Evolutionary conservation across 2,888 invertebrate species (phyloP).

Genomic region (Hydrotaea cyrtoneurina): DNA sequence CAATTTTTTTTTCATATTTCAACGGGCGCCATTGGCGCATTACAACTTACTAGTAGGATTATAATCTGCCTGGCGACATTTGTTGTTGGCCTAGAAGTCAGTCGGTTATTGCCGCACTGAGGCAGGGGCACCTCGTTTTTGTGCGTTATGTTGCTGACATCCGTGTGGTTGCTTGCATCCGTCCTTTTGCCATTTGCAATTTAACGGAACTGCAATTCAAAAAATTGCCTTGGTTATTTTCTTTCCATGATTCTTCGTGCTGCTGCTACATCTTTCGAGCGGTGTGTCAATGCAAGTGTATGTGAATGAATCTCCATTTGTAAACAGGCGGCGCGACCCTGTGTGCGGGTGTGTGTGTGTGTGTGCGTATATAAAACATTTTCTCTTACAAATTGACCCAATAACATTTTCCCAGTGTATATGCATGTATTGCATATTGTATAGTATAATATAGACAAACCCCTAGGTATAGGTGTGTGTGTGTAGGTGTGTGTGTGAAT

Average conservation of each 20-base stretch:
- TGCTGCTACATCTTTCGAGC: conserved; percentile 37
- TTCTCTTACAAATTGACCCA: conserved; percentile 65
- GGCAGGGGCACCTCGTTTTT: background rate
- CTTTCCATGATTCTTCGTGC: conserved; percentile 35
- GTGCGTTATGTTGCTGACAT: conserved; percentile 1
- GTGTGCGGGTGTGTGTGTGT: background rate
- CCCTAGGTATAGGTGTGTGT: background rate
- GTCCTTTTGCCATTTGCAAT: conserved; percentile 55
- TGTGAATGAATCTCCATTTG: conserved; percentile 22
- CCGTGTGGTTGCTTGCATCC: conserved; percentile 2
- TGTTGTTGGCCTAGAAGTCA: no score
- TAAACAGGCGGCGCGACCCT: no score
- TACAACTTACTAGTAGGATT: no score
- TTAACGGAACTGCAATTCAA: conserved; percentile 64
- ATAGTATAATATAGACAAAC: conserved; percentile 13
- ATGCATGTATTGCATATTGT: conserved; percentile 5
- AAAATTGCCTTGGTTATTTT: conserved; percentile 60
- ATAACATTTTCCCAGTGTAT: conserved; percentile 42
- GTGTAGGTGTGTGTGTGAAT: background rate
- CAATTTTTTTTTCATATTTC: no score
- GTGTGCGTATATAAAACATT: conserved; percentile 18
- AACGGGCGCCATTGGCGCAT: no score
- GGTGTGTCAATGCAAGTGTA: background rate
- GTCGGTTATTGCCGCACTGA: background rate
- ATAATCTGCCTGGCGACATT: no score